Evolutionary conservation across 2,113 vertebrate genomes (phyloP).

Genomic region (Toxostoma redivivum): DNA sequence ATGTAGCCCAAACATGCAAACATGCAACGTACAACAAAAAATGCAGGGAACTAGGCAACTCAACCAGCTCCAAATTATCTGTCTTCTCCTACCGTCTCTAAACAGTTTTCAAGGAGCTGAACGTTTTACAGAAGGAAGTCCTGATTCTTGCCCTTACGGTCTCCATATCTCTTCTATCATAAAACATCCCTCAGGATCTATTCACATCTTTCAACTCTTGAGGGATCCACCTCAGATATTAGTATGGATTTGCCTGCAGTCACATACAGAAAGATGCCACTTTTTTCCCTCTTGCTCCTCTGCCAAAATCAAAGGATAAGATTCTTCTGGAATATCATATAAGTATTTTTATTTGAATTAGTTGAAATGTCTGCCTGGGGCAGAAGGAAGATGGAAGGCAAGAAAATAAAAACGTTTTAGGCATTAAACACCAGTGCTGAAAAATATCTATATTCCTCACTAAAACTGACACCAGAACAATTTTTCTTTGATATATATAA

Average conservation of each 20-base stretch:
- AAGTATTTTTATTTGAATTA: neutral
- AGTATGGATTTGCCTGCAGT: neutral
- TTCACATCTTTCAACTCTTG: neutral
- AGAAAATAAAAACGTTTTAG: neutral
- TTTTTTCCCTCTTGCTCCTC: neutral
- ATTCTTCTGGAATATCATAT: neutral
- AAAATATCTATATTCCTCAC: neutral
- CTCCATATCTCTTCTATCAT: neutral
- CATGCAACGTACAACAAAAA: neutral
- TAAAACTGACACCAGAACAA: conserved; percentile 8
- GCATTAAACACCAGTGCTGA: neutral
- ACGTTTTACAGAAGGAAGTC: neutral
- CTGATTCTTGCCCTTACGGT: neutral
- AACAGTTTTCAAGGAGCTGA: neutral
- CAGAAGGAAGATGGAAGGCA: neutral
- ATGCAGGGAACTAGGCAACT: neutral
- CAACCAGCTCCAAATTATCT: neutral
- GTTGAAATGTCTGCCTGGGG: neutral
- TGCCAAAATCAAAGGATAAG: neutral
- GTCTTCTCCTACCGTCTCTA: neutral
- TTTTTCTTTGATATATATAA: neutral
- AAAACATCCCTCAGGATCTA: neutral
- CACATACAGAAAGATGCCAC: neutral
- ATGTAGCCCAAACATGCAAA: neutral
- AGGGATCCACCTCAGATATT: neutral